These are phyloP conservation scores for Drosophila tani DNA, from an alignment of 1,140 invertebrate genomes.

Conservation along the genomic window DNA sequence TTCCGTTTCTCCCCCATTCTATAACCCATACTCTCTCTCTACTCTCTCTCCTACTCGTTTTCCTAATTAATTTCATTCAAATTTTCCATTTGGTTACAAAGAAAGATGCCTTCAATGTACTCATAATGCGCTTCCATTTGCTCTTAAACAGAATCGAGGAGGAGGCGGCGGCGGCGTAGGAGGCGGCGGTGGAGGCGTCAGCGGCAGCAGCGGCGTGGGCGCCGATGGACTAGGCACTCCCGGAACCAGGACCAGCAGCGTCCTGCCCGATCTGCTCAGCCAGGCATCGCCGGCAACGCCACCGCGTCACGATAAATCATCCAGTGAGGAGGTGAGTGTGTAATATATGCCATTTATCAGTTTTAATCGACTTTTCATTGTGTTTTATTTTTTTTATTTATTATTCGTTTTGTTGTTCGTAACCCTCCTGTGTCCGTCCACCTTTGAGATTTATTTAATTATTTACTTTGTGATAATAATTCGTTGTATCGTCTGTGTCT, in stretches of 20 bases:
- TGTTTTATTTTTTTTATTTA: conserved; percentile 51
- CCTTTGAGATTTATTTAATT: conserved; percentile 42
- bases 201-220: conserved; percentile 85
- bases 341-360: conserved; percentile 20
- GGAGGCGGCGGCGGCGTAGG: conserved; percentile 85
- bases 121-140: not conserved
- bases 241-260: conserved; percentile 93
- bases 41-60: conserved; percentile 3
- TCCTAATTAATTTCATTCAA: conserved; percentile 29
- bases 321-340: conserved; percentile 95
- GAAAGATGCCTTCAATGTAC: not conserved
- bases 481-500: conserved; percentile 23
- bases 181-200: conserved; percentile 86
- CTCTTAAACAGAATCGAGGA: conserved; percentile 87
- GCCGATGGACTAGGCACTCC: conserved; percentile 89
- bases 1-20: conserved; percentile 27
- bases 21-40: conserved; percentile 23
- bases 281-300: conserved; percentile 92
- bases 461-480: conserved; percentile 52
- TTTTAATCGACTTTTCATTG: conserved; percentile 64
- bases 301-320: conserved; percentile 95
- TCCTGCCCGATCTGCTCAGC: conserved; percentile 97
- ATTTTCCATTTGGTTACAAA: conserved; percentile 7
- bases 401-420: conserved; percentile 23
- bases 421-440: conserved; percentile 42